Percentiles rank a stretch among this genome's conserved stretches.
phyloP scores from a whole-genome alignment of 2,797 vertebrate genomes.

The Glossophaga mutica region DNA sequence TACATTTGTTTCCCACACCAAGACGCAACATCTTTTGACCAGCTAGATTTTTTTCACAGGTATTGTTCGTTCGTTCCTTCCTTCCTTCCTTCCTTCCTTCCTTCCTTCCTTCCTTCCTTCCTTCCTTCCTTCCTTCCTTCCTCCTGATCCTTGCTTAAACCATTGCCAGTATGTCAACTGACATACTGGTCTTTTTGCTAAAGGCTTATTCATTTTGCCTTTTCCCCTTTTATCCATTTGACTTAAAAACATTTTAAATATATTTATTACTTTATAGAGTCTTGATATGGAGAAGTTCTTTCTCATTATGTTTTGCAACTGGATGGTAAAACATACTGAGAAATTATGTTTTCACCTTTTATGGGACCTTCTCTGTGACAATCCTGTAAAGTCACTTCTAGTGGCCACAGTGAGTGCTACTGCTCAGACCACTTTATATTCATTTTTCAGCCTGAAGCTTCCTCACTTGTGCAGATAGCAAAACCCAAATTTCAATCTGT shows the following conservation, averaged over 20 bases:
- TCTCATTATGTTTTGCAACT: not conserved
- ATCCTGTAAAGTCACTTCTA: not conserved
- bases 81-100: not conserved
- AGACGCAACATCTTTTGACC: not conserved
- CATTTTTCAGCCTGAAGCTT: not conserved
- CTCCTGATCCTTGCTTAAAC: not conserved
- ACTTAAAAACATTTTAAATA: not conserved
- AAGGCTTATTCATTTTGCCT: not conserved
- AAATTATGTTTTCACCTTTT: not conserved
- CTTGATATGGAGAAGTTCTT: not conserved
- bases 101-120: too few species aligned
- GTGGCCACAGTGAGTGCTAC: not conserved
- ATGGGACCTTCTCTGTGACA: not conserved
- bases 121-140: not conserved
- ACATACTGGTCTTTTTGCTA: not conserved
- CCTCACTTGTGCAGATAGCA: not conserved
- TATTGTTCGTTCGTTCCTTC: not conserved
- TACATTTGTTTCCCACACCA: not conserved
- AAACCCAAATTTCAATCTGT: not conserved
- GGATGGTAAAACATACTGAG: not conserved
- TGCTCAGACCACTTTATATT: not conserved
- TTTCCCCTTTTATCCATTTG: not conserved
- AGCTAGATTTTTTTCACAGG: not conserved
- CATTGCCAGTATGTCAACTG: not conserved
- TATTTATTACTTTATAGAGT: not conserved